These are phyloP conservation scores for Molanna angustata DNA, from an alignment of 2,888 invertebrate genomes.

Conservation along the genomic window DNA sequence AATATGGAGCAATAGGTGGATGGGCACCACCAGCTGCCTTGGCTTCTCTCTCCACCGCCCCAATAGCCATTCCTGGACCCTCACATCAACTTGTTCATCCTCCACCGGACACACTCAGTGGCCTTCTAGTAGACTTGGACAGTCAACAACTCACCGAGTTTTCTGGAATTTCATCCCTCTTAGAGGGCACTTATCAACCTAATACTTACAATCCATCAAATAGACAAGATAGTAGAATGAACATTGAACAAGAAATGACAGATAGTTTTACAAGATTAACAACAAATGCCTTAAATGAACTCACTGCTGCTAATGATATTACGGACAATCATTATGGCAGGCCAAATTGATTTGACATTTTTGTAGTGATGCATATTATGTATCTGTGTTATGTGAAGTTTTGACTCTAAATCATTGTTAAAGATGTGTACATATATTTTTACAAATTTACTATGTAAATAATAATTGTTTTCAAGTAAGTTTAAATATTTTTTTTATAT, in stretches of 20 bases:
- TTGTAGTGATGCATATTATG: background rate
- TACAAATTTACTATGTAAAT: slow-evolving; percentile 15
- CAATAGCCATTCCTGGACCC: background rate
- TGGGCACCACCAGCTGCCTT: slow-evolving; percentile 21
- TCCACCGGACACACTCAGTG: slow-evolving; percentile 18
- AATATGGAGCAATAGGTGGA: slow-evolving; percentile 24
- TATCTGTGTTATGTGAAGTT: background rate
- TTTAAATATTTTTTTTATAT: background rate
- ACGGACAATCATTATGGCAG: slow-evolving; percentile 13
- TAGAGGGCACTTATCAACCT: slow-evolving; percentile 33
- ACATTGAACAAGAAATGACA: slow-evolving; percentile 44
- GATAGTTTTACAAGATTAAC: slow-evolving; percentile 56
- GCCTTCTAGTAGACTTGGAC: slow-evolving; percentile 25
- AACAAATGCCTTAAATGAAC: slow-evolving; percentile 40
- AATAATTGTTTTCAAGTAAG: slow-evolving; percentile 8
- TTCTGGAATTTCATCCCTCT: slow-evolving; percentile 43
- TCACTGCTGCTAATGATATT: slow-evolving; percentile 6
- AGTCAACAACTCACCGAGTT: slow-evolving; percentile 44
- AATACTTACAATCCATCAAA: slow-evolving; percentile 8
- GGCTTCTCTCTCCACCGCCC: background rate
- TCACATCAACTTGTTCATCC: background rate
- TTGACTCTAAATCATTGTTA: slow-evolving; percentile 3
- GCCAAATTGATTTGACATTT: too few species aligned
- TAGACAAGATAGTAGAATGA: slow-evolving; percentile 18
- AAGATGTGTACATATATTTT: slow-evolving; percentile 11